A percentile compares a stretch with the other conserved stretches of the same genome.
Evolutionary conservation across 2,888 invertebrate species (phyloP).

Genomic region (Tachina lurida): DNA sequence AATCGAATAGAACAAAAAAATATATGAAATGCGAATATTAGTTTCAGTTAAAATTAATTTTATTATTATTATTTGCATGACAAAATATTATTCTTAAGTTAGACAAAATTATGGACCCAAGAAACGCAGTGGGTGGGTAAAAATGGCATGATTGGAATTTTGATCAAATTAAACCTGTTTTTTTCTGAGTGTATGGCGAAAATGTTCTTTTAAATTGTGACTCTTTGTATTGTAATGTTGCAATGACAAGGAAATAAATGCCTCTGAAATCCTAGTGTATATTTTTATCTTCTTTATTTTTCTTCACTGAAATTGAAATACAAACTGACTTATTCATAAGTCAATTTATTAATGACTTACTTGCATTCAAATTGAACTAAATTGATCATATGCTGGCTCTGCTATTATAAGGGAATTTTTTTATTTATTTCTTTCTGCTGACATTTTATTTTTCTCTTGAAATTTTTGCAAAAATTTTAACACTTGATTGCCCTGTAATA

Average conservation of each 20-base stretch:
- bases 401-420: slow-evolving; percentile 2
- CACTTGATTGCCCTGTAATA: slow-evolving; percentile 58
- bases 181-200: background rate
- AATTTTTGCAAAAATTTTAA: slow-evolving; percentile 51
- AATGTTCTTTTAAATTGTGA: background rate
- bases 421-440: background rate
- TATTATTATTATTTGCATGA: too few relatives aligned
- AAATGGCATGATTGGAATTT: too few relatives aligned
- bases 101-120: too few relatives aligned
- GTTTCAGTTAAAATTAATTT: too few relatives aligned
- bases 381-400: slow-evolving; percentile 5
- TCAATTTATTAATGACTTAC: slow-evolving; percentile 55
- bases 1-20: too few relatives aligned
- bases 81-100: too few relatives aligned
- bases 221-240: background rate
- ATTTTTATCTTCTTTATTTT: background rate
- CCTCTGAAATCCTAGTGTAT: background rate
- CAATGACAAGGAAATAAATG: slow-evolving; percentile 8
- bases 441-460: background rate
- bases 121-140: too few relatives aligned
- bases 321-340: slow-evolving; percentile 16
- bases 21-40: too few relatives aligned
- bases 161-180: background rate
- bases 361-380: slow-evolving; percentile 31
- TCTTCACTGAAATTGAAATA: background rate